Conservation (phyloP, 1,140 invertebrate species). For the Drosophila sproati region DNA sequence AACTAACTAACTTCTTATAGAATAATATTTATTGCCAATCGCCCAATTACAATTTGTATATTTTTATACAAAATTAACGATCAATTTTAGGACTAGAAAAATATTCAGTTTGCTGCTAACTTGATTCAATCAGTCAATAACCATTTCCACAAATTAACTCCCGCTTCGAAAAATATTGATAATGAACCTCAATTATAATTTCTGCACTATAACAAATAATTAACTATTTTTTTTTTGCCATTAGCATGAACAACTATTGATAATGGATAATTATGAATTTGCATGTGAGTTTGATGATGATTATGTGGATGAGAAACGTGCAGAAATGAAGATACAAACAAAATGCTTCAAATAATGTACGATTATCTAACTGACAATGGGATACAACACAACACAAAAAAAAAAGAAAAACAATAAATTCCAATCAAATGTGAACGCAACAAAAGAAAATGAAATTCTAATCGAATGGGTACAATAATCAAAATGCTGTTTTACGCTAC, state of each 20-base stretch:
- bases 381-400: constrained; percentile 23
- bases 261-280: background rate
- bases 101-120: no score
- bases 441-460: constrained; percentile 36
- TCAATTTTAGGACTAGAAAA: no score
- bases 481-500: constrained; percentile 77
- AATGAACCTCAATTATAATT: no score
- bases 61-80: no score
- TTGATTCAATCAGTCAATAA: no score
- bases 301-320: constrained; percentile 36
- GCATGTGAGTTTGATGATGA: constrained; percentile 17
- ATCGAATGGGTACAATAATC: constrained; percentile 64
- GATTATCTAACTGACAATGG: constrained; percentile 23
- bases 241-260: no score
- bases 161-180: constrained; percentile 5
- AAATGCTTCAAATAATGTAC: constrained; percentile 19
- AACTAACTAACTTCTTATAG: no score
- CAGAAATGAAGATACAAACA: constrained; percentile 13
- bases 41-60: no score
- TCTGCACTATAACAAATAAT: no score
- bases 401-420: background rate
- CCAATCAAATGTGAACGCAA: constrained; percentile 49
- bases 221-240: no score
- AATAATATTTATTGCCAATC: no score
- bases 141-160: no score